A percentile compares a stretch with the other conserved stretches of the same genome.
Evolutionary conservation across 2,113 vertebrate genomes (phyloP).

Genomic region (human (Homo sapiens)): DNA sequence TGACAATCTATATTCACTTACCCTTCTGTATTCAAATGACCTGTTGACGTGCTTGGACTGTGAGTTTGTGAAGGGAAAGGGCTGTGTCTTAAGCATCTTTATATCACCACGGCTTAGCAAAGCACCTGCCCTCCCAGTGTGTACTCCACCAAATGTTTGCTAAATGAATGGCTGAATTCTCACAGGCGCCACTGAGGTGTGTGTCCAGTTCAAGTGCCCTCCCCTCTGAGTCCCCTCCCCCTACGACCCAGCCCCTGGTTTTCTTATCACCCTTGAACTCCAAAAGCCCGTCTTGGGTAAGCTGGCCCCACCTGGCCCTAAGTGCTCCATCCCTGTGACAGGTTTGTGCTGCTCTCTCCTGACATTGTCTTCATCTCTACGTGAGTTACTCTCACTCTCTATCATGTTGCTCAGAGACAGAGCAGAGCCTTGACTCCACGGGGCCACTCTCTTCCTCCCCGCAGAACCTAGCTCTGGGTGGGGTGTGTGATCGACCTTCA

Average conservation of each 20-base stretch:
- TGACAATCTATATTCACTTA: neutral
- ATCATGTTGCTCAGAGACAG: neutral
- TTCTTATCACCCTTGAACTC: neutral
- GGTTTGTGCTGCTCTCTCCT: neutral
- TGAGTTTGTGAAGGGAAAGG: accelerated
- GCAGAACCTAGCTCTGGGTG: neutral
- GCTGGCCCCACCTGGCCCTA: neutral
- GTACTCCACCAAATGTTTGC: accelerated
- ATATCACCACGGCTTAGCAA: neutral
- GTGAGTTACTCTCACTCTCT: neutral
- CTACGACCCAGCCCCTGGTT: too few relatives aligned
- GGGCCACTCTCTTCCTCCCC: neutral
- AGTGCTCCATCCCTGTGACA: neutral
- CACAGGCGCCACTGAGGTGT: neutral
- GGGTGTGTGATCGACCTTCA: neutral
- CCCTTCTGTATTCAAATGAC: too few relatives aligned
- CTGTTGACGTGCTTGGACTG: neutral
- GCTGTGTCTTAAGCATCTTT: accelerated
- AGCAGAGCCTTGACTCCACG: too few relatives aligned
- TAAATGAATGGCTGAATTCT: too few relatives aligned
- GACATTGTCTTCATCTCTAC: neutral
- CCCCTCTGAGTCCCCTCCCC: neutral
- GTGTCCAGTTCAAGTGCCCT: neutral
- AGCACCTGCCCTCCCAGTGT: neutral
- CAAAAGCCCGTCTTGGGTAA: neutral